A percentile compares a stretch with the other conserved stretches of the same genome.
These are phyloP conservation scores for Cenopis cana DNA, from an alignment of 2,888 invertebrate species.

Conservation along the genomic window DNA sequence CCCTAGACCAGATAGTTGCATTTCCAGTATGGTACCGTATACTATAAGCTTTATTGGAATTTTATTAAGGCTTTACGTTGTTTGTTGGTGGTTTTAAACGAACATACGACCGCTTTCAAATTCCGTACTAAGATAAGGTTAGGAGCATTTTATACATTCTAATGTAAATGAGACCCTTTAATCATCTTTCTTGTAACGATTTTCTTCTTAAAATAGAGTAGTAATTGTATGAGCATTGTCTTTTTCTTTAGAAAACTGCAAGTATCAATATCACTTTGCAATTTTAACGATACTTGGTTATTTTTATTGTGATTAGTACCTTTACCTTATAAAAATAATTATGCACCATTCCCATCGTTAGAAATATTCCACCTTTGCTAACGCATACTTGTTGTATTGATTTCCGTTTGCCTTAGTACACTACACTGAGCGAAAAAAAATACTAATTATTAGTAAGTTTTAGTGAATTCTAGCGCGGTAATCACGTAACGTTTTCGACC, in stretches of 20 bases:
- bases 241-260: not conserved
- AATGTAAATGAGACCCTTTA: not conserved
- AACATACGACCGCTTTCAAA: conserved; percentile 1
- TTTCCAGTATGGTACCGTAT: conserved; percentile 68
- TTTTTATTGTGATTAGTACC: too few relatives aligned
- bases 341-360: not conserved
- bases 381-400: not conserved
- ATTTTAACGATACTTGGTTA: not conserved
- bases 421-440: too few relatives aligned
- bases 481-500: too few relatives aligned
- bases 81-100: conserved; percentile 60
- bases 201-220: not conserved
- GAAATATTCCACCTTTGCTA: not conserved
- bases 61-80: conserved; percentile 76
- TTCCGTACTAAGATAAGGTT: not conserved
- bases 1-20: conserved; percentile 80
- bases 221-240: not conserved
- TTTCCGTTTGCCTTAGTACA: not conserved
- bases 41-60: conserved; percentile 71
- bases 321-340: not conserved
- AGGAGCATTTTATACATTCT: not conserved
- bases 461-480: too few relatives aligned
- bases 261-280: not conserved
- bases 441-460: too few relatives aligned
- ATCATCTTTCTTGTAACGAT: too few relatives aligned